phyloP scores from a whole-genome alignment of 2,797 vertebrate genomes.

The Parambassis ranga region DNA sequence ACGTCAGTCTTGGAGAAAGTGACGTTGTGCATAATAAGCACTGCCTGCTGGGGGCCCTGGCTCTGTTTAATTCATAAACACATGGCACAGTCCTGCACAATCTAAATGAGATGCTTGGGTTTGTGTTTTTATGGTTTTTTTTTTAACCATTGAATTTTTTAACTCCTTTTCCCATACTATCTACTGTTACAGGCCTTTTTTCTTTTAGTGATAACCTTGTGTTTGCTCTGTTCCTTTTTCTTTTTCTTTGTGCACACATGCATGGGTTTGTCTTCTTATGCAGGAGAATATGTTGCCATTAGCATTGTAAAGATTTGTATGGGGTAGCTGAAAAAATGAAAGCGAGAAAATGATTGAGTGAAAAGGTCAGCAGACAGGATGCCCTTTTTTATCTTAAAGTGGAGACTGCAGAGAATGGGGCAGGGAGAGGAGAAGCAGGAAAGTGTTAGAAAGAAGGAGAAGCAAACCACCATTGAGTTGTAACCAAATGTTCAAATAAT shows the following conservation, averaged over 20 bases:
- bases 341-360: constrained; percentile 67
- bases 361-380: constrained; percentile 76
- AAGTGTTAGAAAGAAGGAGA: constrained; percentile 3
- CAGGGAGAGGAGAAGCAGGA: constrained; percentile 6
- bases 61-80: constrained; percentile 48
- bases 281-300: constrained; percentile 2
- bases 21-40: constrained; percentile 34
- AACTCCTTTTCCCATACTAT: background rate
- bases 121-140: background rate
- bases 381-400: constrained; percentile 58
- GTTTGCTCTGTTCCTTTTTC: constrained; percentile 15
- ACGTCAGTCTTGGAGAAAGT: constrained; percentile 31
- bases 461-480: constrained; percentile 29
- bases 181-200: background rate
- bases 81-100: constrained; percentile 15
- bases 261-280: constrained; percentile 11
- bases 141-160: background rate
- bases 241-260: background rate
- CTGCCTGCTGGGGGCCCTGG: constrained; percentile 13
- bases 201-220: constrained; percentile 11
- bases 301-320: constrained; percentile 23
- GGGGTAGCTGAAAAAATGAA: constrained; percentile 52
- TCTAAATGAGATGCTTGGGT: background rate
- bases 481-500: constrained; percentile 28
- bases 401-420: constrained; percentile 22